A percentile compares a stretch with the other conserved stretches of the same genome.
Conservation (phyloP, 1,140 invertebrate species). For the Marisa cornuarietis region DNA sequence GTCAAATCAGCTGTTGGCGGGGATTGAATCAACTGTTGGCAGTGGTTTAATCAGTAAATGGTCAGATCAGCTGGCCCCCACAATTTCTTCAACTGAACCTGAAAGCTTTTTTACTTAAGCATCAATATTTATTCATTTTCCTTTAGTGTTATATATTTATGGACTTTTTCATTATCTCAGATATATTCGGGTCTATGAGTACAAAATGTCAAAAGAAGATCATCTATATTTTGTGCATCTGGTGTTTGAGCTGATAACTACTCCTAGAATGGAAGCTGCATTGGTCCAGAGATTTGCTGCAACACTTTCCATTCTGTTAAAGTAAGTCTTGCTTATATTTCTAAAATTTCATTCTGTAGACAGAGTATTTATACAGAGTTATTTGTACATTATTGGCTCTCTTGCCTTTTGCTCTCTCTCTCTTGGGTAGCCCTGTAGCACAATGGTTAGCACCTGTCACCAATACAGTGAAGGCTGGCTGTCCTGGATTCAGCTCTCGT, state of each 20-base stretch:
- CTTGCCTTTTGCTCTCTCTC: not conserved
- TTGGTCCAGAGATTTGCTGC: constrained; percentile 75
- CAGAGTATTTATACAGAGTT: too few relatives aligned
- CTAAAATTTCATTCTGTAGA: too few relatives aligned
- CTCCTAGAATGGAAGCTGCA: constrained; percentile 80
- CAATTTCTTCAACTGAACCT: too few relatives aligned
- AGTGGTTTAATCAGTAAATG: too few relatives aligned
- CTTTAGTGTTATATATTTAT: not conserved
- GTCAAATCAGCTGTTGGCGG: too few relatives aligned
- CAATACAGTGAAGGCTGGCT: too few relatives aligned
- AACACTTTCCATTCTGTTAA: constrained; percentile 63
- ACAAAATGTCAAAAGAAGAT: constrained; percentile 90
- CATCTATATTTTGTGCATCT: constrained; percentile 89
- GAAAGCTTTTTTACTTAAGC: not conserved
- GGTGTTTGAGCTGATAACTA: constrained; percentile 80
- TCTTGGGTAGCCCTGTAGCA: too few relatives aligned
- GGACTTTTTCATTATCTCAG: constrained; percentile 40
- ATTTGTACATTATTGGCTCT: not conserved
- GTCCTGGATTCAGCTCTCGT: too few relatives aligned
- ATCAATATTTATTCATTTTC: too few relatives aligned
- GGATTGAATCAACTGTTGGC: too few relatives aligned
- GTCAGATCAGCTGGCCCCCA: too few relatives aligned
- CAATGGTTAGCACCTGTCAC: too few relatives aligned
- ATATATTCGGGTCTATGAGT: constrained; percentile 84
- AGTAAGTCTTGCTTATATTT: constrained; percentile 56